Base-by-base conservation (phyloP, 2,888 invertebrate genomes). In the Athalia rosae region DNA sequence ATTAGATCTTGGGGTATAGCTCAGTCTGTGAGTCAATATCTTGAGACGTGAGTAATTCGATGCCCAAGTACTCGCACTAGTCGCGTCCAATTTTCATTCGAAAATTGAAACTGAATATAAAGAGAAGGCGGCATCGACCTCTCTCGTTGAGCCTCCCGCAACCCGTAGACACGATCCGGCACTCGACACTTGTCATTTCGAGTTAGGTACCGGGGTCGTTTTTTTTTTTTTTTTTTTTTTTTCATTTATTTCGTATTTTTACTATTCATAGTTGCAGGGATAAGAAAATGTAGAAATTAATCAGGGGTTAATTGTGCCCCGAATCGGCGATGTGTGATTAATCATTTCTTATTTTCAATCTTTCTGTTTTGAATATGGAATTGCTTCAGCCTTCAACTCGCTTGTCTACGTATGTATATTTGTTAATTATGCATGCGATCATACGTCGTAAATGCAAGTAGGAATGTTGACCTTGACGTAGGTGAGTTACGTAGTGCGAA, bases 51-150 rank as follows among this genome's bases (percentile, higher is more conserved):
- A 67, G 67, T 67, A 67, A 67, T 67, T 48, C 53, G 53, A 67
- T 48, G 67, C 53, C 67, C 53, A 67, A 67, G 67, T 67, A 67
- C 67, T 67, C 50, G n/a, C 4, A 48, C 43, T 53, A 67, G 67
- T 67, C 67, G 45, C 67, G 28, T 67, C 53, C 67, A 67, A 67
- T 67, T 67, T 67, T 67, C 50, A 67, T 50, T 67, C 67, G 43
- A 15, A 41, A n/a, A 59, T 59, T 67, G 67, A 67, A 67, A 67
- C 67, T 67, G 67, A 67, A 13, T 50, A 41, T 48, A 67, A 50
- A 67, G 50, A 67, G 67, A 67, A 11, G 28, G 28, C 28, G 28
- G 50, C 67, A 50, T 45, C 9, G 28, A 7, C 66, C 62, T 11
- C 11, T 11, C 11, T 41, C 43, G 3, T 7, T 41, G 11, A 3